Evolutionary conservation across 2,797 vertebrate genomes (phyloP), one percentile per base, ranked within the genome.

Genomic region (Triplophysa bombifrons): DNA sequence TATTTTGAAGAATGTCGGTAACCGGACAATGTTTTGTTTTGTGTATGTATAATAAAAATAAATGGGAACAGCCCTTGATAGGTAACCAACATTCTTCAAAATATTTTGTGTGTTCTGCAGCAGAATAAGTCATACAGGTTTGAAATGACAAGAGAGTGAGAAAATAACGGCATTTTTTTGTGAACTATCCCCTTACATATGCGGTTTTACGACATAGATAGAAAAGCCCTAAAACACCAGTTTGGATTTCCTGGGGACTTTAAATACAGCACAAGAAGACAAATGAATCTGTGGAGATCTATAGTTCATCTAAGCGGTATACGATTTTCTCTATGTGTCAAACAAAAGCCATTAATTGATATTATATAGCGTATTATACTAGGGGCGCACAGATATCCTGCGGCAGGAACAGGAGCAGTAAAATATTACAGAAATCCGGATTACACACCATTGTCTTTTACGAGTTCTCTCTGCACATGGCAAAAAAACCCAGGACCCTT

Each of bases 391-490:
- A 63, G 55, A 73, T 68, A 41, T 80, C 63, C 73, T 72, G 61
- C 55, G 22, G 69, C 80, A 74, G 64, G 55, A 78, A 70, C 69
- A 74, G 55, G 46, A 71, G 60, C 70, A 34, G 56, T 81, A 70
- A 76, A 84, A 83, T 80, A 80, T 72, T 50, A 50, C 73, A 51
- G 72, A 80, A 69, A 77, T 67, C 78, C 9, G 55, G 73, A 85
- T 85, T 81, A 83, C 75, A 84, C 46, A 41, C 74, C 12, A 72
- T 82, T 83, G 81, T 84, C 79, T 85, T 83, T 82, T 76, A 80
- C 67, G 72, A 70, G 64, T 64, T 76, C 66, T 80, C 34, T 60
- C 55, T 80, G 72, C 61, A 74, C 65, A 67, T 76, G 75, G 64
- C 72, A 71, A 79, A 64, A 73, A 76, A 79, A 46, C 68, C 71